Base-by-base conservation (phyloP, 1,140 invertebrate genomes). In the Drosophila chauvacae region DNA sequence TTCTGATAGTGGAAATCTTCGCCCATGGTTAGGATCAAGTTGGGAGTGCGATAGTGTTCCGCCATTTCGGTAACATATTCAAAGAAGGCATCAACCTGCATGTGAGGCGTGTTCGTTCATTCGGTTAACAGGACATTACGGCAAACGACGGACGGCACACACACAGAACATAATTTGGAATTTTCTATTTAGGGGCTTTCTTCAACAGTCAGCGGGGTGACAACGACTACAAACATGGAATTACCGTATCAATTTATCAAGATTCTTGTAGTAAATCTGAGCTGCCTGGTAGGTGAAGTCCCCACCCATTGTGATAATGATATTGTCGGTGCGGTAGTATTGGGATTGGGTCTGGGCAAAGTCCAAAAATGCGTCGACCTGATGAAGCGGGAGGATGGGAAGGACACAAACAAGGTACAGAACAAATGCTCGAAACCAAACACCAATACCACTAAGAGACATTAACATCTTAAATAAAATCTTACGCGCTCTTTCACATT, bases 261-360 rank as follows among this genome's bases (percentile, higher is more conserved):
- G 86, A 93, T 99, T 98, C 79, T 94, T 95, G 91, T 95, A 99
- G 96, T 97, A 98, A 83, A 95, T 94, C 78, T 96, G 93, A 4
- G 98, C 97, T 91, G 96, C 95, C 91, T 97, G 96, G 93, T 98
- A 99, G 47, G 96, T 95, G 91, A 99, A 99, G 93, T 99, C 98
- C 70, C 96, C 96, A 0, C 98, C 98, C 98, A 99, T 99, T 2
- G 97, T 98, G 55, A 98, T 93, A 66, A 98, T 94, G 11, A 98
- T 93, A 92, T 98, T 96, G 86, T 96, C 95, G 3, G 95, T 95
- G 57, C 93, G 92, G 90, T 96, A 96, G 20, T 92, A 92, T 63
- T 92, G 68, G 2, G 94, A 92, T 94, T 96, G 94, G 45, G 93
- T 93, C 60, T 93, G 74, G 45, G 93, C 92, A 90, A 94, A 95